Evolutionary conservation across 2,888 invertebrate species (phyloP).

Genomic region (Entomobrya multifasciata): DNA sequence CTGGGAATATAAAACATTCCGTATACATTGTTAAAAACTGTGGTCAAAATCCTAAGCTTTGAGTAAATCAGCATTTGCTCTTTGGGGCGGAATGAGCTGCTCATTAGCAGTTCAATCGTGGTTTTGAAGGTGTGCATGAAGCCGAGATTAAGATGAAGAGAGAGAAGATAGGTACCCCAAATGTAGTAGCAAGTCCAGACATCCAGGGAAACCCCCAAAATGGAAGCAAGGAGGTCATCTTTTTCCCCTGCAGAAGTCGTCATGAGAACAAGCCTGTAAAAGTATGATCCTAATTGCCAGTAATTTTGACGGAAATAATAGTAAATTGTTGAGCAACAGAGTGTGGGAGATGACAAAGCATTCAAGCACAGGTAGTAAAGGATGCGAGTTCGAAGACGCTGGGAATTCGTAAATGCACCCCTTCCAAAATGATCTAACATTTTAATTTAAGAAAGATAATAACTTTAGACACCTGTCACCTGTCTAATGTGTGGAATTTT

Average conservation of each 20-base stretch:
- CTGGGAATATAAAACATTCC: conserved; percentile 6
- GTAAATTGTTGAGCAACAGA: no score
- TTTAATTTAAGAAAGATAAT: no score
- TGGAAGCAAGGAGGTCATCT: not conserved
- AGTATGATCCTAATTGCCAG: conserved; percentile 16
- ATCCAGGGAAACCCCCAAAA: not conserved
- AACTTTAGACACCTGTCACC: no score
- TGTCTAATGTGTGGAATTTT: no score
- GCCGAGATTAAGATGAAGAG: not conserved
- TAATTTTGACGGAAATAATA: not conserved
- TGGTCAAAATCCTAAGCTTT: conserved; percentile 39
- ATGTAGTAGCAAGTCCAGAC: not conserved
- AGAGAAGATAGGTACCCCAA: not conserved
- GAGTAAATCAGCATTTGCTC: conserved; percentile 34
- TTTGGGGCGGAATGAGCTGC: no score
- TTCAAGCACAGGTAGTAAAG: not conserved
- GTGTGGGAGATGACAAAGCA: no score
- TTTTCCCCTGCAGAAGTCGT: not conserved
- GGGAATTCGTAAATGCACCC: no score
- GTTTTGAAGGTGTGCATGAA: conserved; percentile 26
- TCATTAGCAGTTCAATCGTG: not conserved
- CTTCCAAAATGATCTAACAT: no score
- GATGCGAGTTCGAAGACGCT: not conserved
- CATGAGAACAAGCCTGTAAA: not conserved
- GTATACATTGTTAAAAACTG: conserved; percentile 29